Conservation (phyloP, 2,113 vertebrate genomes). For the Tragelaphus scriptus region DNA sequence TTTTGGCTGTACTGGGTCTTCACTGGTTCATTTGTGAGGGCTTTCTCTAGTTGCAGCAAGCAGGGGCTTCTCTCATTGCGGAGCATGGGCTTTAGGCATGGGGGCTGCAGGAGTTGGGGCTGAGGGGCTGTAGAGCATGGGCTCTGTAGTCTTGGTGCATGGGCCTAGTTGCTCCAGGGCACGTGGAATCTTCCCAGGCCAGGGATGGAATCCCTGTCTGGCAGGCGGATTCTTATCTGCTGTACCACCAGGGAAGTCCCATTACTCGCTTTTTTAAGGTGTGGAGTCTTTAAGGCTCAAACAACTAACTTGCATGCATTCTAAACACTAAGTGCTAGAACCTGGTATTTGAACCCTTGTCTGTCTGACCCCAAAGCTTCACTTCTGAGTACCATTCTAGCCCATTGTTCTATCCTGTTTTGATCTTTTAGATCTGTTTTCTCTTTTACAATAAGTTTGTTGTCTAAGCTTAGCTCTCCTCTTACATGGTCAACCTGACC, state of each 20-base stretch:
- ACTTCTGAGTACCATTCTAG: not conserved
- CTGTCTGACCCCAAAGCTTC: not conserved
- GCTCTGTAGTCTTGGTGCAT: not conserved
- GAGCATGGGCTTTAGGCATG: not conserved
- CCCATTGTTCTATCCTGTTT: not conserved
- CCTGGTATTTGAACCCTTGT: not conserved
- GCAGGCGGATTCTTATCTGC: not conserved
- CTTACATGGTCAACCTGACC: not conserved
- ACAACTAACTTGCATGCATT: not conserved
- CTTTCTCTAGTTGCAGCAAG: not conserved
- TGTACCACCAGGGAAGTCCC: not conserved
- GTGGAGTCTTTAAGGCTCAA: not conserved
- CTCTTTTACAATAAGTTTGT: not conserved
- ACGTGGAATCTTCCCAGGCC: not conserved
- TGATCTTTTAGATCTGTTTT: not conserved
- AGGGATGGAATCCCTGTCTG: not conserved
- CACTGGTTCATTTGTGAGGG: not conserved
- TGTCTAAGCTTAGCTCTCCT: not conserved
- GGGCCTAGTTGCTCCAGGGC: not conserved
- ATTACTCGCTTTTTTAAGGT: not conserved
- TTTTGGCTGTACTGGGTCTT: not conserved
- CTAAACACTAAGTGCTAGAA: not conserved
- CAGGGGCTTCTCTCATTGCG: not conserved
- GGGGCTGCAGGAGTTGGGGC: not conserved
- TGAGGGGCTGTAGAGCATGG: not conserved